Conservation (phyloP, 2,888 invertebrate genomes). For the Dryobota labecula region DNA sequence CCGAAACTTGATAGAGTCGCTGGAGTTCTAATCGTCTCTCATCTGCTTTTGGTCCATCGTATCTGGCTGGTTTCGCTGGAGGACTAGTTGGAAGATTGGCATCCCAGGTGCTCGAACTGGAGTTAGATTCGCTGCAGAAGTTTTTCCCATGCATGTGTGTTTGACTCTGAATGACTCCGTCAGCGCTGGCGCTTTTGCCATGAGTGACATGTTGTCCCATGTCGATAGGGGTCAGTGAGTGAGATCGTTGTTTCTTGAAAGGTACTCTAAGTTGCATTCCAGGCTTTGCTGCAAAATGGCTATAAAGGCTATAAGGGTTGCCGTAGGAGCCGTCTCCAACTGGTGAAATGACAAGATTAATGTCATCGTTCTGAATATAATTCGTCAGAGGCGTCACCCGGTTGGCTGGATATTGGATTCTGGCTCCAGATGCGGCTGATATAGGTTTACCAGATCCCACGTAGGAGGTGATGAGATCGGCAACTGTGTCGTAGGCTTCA, state of each 20-base stretch:
- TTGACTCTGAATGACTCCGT: slow-evolving; percentile 92
- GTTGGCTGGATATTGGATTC: slow-evolving; percentile 96
- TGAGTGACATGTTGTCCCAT: slow-evolving; percentile 85
- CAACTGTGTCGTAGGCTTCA: slow-evolving; percentile 97
- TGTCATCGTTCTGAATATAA: slow-evolving; percentile 88
- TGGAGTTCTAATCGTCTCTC: slow-evolving; percentile 92
- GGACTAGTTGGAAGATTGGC: slow-evolving; percentile 90
- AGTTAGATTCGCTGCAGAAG: slow-evolving; percentile 88
- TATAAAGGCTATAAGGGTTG: slow-evolving; percentile 88
- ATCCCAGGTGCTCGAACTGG: slow-evolving; percentile 88
- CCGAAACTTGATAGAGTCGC: slow-evolving; percentile 94
- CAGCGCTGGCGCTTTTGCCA: slow-evolving; percentile 93
- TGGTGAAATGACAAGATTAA: slow-evolving; percentile 77
- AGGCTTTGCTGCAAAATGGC: slow-evolving; percentile 85
- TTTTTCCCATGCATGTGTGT: slow-evolving; percentile 82
- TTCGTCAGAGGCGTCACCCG: slow-evolving; percentile 94
- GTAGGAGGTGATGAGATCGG: slow-evolving; percentile 98
- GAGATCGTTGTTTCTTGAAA: slow-evolving; percentile 92
- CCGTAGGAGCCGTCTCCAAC: slow-evolving; percentile 79
- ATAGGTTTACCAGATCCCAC: slow-evolving; percentile 97
- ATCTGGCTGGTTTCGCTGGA: slow-evolving; percentile 90
- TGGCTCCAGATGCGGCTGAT: slow-evolving; percentile 96
- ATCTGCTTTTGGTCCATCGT: slow-evolving; percentile 90
- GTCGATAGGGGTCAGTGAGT: slow-evolving; percentile 93
- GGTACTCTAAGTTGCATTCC: slow-evolving; percentile 83